Evolutionary conservation across 1,140 invertebrate genomes (phyloP), one percentile per base, ranked within the genome.

Genomic region (Meloidogyne chitwoodi): DNA sequence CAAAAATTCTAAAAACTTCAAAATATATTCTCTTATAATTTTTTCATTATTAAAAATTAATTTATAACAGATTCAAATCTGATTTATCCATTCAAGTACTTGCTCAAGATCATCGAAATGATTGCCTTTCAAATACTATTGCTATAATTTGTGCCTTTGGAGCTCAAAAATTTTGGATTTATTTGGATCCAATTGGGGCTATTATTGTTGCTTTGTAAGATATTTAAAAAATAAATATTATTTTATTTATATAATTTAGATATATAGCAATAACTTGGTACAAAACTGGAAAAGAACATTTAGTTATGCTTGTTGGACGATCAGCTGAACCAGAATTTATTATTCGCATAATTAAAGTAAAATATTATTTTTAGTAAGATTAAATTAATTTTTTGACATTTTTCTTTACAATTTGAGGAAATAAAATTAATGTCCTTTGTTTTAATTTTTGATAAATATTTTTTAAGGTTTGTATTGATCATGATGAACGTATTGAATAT

Each of bases 181-280:
- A 88, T 80, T 78, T 88, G 22, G 89, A 90, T 80, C 89, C 89
- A 1, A 81, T 88, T 6, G 89, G 89, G 16, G 89, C 89, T 41
- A 89, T 90, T 14, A 27, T 69, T 67, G 82, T 81, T 34, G 75
- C 81, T 24, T 16, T 81, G 22, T 83, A 77, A 78, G 34, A 14
- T 61, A 19, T 26, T 65, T n/a, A n/a, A n/a, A n/a, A n/a, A n/a
- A 4, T 68, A 19, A 29, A 26, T 44, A 24, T 48, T 29, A 2
- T 22, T 38, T 19, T 68, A n/a, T 48, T 29, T 44, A 12, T 4
- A 48, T 48, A 19, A 48, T 69, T 70, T 22, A 70, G 68, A 48
- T 70, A 73, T 34, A 83, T 85, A 31, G 68, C 83, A 19, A 66
- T 76, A 14, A 86, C 83, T 1, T 86, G 83, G 83, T 79, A 77